phyloP scores from a whole-genome alignment of 2,797 vertebrate species.

The Taeniopygia guttata region DNA sequence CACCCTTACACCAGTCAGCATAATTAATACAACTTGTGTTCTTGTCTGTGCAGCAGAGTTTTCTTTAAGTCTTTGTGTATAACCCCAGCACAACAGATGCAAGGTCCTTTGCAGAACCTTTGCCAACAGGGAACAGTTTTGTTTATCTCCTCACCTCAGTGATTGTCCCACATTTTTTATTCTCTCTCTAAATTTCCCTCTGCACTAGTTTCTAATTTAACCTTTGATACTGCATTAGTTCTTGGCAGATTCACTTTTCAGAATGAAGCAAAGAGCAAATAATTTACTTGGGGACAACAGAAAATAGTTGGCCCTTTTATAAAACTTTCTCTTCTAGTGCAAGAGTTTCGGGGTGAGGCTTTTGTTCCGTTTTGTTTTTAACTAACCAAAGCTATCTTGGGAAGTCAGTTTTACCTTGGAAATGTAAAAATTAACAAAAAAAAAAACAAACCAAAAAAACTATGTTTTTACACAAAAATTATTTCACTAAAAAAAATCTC shows the following conservation, averaged over 20 bases:
- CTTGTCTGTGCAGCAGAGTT: not conserved
- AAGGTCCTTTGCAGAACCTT: not conserved
- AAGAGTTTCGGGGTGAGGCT: not conserved
- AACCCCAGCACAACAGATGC: not conserved
- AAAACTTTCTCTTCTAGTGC: not conserved
- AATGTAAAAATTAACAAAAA: not conserved
- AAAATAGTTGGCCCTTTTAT: not conserved
- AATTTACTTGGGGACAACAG: not conserved
- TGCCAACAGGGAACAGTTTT: not conserved
- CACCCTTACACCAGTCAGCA: not conserved
- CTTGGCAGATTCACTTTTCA: not conserved
- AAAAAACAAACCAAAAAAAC: too few relatives aligned
- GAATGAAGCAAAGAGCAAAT: conserved; percentile 15
- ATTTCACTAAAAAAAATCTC: not conserved
- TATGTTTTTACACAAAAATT: not conserved
- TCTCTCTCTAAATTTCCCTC: not conserved
- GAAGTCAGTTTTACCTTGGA: not conserved
- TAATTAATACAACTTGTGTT: not conserved
- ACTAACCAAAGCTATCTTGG: not conserved
- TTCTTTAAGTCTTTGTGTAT: not conserved
- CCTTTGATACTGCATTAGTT: not conserved
- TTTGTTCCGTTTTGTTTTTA: not conserved
- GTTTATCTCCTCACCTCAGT: conserved; percentile 14
- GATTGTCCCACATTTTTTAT: not conserved
- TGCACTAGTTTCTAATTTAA: not conserved